These are phyloP conservation scores for Neuroscelio doddi DNA, from an alignment of 2,888 invertebrate species.

Conservation along the genomic window DNA sequence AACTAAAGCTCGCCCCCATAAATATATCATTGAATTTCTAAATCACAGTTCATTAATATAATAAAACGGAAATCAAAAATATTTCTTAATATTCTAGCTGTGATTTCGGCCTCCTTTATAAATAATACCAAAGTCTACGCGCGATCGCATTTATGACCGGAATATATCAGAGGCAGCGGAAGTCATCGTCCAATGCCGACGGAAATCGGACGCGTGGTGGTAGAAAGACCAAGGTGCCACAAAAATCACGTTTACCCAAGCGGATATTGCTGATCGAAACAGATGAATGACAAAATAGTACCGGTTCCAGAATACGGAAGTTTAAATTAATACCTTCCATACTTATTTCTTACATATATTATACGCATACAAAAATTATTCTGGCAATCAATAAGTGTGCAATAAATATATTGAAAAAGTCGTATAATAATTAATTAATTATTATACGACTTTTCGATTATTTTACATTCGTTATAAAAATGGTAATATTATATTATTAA, in stretches of 20 bases:
- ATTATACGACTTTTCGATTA: too few relatives aligned
- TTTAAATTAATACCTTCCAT: too few relatives aligned
- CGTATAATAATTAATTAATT: too few relatives aligned
- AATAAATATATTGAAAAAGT: too few relatives aligned
- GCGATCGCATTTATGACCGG: constrained; percentile 44
- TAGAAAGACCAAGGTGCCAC: constrained; percentile 1
- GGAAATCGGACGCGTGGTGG: constrained; percentile 22
- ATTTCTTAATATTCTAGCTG: constrained; percentile 30
- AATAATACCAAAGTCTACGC: constrained; percentile 43
- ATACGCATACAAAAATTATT: too few relatives aligned
- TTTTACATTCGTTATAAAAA: too few relatives aligned
- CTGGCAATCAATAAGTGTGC: too few relatives aligned
- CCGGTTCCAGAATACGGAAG: background rate
- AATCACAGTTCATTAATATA: background rate
- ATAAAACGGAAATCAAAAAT: constrained; percentile 12
- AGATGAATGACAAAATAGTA: constrained; percentile 3
- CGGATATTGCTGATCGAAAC: constrained; percentile 11
- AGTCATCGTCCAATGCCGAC: constrained; percentile 30
- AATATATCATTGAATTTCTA: too few relatives aligned
- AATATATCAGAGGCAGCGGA: constrained; percentile 40
- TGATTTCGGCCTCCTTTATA: constrained; percentile 12
- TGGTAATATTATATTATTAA: too few relatives aligned
- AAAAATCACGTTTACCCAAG: constrained; percentile 24
- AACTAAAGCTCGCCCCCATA: too few relatives aligned
- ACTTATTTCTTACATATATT: too few relatives aligned